phyloP scores from a whole-genome alignment of 2,797 vertebrate genomes.

The Synanceia verrucosa region DNA sequence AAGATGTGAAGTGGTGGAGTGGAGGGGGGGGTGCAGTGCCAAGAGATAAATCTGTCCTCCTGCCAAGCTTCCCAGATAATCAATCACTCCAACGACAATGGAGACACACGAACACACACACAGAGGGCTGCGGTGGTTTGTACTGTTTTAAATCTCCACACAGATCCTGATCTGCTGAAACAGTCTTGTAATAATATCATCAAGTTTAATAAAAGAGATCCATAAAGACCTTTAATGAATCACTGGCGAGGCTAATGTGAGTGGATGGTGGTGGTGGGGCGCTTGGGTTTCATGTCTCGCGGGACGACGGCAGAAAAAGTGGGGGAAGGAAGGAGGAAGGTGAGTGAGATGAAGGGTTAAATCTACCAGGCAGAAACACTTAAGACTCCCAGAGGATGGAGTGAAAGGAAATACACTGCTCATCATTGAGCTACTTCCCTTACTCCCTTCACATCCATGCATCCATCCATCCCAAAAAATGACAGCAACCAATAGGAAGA shows the following conservation, averaged over 20 bases:
- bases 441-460: background rate
- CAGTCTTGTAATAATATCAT: background rate
- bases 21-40: constrained; percentile 44
- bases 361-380: constrained; percentile 46
- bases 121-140: too few relatives aligned
- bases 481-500: too few relatives aligned
- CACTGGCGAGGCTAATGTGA: too few relatives aligned
- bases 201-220: background rate
- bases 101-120: constrained; percentile 46
- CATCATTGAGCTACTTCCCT: constrained; percentile 5
- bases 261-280: too few relatives aligned
- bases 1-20: background rate
- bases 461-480: background rate
- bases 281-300: constrained; percentile 67
- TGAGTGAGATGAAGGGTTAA: constrained; percentile 33
- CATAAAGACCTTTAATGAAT: background rate
- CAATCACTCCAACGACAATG: constrained; percentile 84
- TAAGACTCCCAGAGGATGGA: constrained; percentile 34
- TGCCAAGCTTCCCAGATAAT: constrained; percentile 82
- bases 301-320: constrained; percentile 7
- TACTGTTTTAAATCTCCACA: too few relatives aligned
- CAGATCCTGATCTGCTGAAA: too few relatives aligned
- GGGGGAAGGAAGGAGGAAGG: background rate
- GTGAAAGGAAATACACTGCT: constrained; percentile 37
- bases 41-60: constrained; percentile 82